Base-by-base conservation (phyloP, 2,113 vertebrate species). In the Seriola quinqueradiata region DNA sequence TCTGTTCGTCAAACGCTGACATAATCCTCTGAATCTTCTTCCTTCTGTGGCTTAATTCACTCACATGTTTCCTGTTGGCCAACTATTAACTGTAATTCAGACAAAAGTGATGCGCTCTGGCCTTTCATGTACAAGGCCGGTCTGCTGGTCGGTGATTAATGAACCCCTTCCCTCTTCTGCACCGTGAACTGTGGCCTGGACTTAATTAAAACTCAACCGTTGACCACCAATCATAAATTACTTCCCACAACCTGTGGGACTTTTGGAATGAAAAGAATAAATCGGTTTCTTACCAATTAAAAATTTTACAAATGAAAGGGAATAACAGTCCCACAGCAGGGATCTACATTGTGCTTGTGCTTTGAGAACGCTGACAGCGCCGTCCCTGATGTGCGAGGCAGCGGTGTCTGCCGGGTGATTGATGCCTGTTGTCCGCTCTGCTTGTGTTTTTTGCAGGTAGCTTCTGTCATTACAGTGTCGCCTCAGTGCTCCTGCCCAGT, bases 171-270 rank as follows among this genome's bases (percentile, higher is more conserved):
- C 71, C 77, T 93, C 87, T 87, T 73, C 65, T 79, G 87, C 83
- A 82, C 81, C 48, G 23, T 92, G 83, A 93, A 87, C 89, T 89
- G 69, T 93, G 89, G 54, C 83, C 89, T 64, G 83, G 85, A 89
- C 92, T 91, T 94, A 92, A 94, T 94, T 94, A 93, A 95, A 94
- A 86, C 81, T 90, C 89, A 50, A 80, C 79, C 28, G 52, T 64
- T 90, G 90, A 91, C 88, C 88, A 90, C 88, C 70, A 90, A 90
- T 93, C 92, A 91, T 93, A 92, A 93, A 93, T 92, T 86, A 93
- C 86, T 79, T 88, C 58, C 88, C 50, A 64, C 81, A 87, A 89
- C 82, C 90, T 82, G 72, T 86, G 90, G 85, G 83, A 87, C 70
- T 83, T 89, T 78, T 44, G 68, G 81, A 91, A 84, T 85, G 87